These are phyloP conservation scores for Tineola bisselliella DNA, from an alignment of 2,888 invertebrate species.

Conservation along the genomic window DNA sequence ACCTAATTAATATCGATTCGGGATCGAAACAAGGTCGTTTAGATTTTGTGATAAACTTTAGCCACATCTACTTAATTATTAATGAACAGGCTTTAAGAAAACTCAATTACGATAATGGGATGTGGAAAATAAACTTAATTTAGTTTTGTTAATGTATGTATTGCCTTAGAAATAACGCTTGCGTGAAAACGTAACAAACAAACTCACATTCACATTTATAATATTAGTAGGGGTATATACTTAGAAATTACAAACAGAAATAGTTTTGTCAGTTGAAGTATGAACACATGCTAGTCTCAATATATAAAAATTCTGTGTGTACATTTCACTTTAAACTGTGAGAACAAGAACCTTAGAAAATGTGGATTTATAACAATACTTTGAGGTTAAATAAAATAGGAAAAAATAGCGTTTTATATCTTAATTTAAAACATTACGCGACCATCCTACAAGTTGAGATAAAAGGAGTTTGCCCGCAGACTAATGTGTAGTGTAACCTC, in stretches of 20 bases:
- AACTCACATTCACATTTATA: too few species aligned
- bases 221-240: too few species aligned
- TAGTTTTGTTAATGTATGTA: background rate
- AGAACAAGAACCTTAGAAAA: background rate
- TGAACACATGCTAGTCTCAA: too few species aligned
- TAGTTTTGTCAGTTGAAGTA: too few species aligned
- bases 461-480: background rate
- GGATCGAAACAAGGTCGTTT: background rate
- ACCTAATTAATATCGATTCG: background rate
- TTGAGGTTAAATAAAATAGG: background rate
- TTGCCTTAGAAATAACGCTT: too few species aligned
- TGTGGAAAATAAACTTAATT: background rate
- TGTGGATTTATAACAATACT: background rate
- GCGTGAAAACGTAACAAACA: too few species aligned
- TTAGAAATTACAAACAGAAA: too few species aligned
- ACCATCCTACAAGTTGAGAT: background rate
- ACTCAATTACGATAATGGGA: background rate
- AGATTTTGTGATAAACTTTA: background rate
- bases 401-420: background rate
- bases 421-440: background rate
- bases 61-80: background rate
- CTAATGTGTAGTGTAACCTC: conserved; percentile 1
- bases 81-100: background rate
- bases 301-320: too few species aligned
- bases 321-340: too few species aligned